These are phyloP conservation scores for Falco peregrinus DNA, from an alignment of 2,797 vertebrate genomes.

Conservation along the genomic window DNA sequence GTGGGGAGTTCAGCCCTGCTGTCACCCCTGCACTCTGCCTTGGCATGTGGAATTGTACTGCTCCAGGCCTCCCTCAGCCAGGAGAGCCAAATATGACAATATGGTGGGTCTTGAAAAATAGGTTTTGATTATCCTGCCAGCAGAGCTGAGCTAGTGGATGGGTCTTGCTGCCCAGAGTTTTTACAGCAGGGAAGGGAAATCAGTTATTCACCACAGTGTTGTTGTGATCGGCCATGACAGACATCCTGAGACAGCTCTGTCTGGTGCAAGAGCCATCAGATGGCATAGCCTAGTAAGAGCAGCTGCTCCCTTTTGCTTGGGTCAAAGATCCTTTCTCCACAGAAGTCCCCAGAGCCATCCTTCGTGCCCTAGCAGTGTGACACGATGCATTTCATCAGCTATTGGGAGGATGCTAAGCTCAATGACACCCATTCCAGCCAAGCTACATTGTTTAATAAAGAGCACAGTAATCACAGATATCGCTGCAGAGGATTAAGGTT, in stretches of 20 bases:
- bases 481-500: conserved; percentile 15
- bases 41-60: accelerated
- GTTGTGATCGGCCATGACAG: not conserved
- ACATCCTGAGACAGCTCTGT: not conserved
- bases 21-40: not conserved
- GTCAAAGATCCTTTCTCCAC: conserved; percentile 23
- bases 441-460: not conserved
- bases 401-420: not conserved
- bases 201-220: not conserved
- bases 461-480: not conserved
- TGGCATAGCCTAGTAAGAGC: not conserved
- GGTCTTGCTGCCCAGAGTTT: not conserved
- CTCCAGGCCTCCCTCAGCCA: not conserved
- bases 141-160: not conserved
- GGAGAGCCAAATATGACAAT: not conserved
- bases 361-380: not conserved
- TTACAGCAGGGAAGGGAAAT: conserved; percentile 6
- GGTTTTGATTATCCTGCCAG: not conserved
- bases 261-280: not conserved
- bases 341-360: not conserved
- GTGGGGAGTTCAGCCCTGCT: not conserved
- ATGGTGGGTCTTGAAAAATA: not conserved
- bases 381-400: not conserved
- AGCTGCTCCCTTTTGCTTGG: conserved; percentile 28
- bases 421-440: conserved; percentile 12